A percentile compares a stretch with the other conserved stretches of the same genome.
Evolutionary conservation across 2,797 vertebrate species (phyloP).

Genomic region (Poeciliopsis paucimaculata): DNA sequence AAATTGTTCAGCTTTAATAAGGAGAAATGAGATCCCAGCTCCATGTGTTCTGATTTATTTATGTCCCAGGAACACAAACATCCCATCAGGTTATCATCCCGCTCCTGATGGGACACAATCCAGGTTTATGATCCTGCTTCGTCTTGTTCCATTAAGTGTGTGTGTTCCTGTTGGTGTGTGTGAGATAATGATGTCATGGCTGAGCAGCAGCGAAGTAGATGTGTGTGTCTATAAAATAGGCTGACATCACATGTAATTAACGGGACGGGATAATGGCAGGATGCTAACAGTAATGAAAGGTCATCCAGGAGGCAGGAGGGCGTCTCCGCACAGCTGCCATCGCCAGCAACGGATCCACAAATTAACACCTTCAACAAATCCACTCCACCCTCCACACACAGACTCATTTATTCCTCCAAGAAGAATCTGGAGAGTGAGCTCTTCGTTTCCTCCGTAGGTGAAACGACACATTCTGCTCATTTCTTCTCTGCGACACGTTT

Average conservation of each 20-base stretch:
- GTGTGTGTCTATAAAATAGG: neutral
- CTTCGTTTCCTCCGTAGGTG: neutral
- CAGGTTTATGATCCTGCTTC: neutral
- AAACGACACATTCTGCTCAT: neutral
- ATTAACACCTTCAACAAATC: neutral
- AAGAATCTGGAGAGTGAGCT: neutral
- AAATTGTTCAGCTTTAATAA: neutral
- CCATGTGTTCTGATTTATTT: neutral
- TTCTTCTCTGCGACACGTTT: neutral
- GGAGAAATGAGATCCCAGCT: neutral
- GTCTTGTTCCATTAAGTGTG: neutral
- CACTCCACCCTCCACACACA: neutral
- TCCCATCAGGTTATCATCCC: neutral
- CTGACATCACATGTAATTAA: constrained; percentile 43
- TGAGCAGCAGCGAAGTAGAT: neutral
- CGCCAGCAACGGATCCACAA: neutral
- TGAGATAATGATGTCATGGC: constrained; percentile 6
- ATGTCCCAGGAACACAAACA: neutral
- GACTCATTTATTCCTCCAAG: neutral
- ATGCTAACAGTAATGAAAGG: constrained; percentile 41
- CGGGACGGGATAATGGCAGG: constrained; percentile 51
- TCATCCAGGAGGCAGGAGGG: constrained; percentile 23
- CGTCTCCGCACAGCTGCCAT: constrained; percentile 8
- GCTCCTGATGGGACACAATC: neutral
- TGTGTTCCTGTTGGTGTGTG: neutral